Conservation (phyloP, 2,797 vertebrate genomes). For the Amniataba percoides region DNA sequence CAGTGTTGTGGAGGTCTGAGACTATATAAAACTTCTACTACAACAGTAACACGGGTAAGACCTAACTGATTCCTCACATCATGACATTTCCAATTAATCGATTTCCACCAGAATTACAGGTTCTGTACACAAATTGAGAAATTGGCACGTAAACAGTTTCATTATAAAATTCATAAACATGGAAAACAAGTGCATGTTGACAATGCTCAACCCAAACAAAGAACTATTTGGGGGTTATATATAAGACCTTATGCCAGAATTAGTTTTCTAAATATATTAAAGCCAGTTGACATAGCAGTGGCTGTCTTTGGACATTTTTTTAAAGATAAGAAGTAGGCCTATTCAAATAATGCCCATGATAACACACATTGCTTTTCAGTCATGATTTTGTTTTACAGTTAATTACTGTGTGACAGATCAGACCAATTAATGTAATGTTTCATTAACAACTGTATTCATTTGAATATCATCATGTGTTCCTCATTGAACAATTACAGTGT, state of each 20-base stretch:
- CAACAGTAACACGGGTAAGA: conserved; percentile 87
- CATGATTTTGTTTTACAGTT: not conserved
- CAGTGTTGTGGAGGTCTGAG: conserved; percentile 87
- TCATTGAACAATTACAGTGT: conserved; percentile 21
- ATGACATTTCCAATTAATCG: conserved; percentile 73
- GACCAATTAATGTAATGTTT: conserved; percentile 17
- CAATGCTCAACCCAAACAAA: not conserved
- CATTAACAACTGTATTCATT: conserved; percentile 4
- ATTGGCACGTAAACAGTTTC: conserved; percentile 10
- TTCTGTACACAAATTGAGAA: conserved; percentile 20
- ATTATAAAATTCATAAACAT: conserved; percentile 23
- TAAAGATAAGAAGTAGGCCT: not conserved
- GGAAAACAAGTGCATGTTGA: conserved; percentile 63
- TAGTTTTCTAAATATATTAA: not conserved
- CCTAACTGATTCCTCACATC: conserved; percentile 86
- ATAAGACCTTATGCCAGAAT: not conserved
- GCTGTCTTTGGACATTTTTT: conserved; percentile 11
- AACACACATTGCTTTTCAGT: conserved; percentile 1
- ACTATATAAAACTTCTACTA: conserved; percentile 85
- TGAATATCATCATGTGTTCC: not conserved
- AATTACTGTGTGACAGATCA: not conserved
- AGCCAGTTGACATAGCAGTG: not conserved
- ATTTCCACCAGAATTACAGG: conserved; percentile 34
- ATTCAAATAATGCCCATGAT: not conserved
- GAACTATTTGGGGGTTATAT: not conserved